Conservation (phyloP, 2,888 invertebrate genomes). For the Sialis fuliginosa region DNA sequence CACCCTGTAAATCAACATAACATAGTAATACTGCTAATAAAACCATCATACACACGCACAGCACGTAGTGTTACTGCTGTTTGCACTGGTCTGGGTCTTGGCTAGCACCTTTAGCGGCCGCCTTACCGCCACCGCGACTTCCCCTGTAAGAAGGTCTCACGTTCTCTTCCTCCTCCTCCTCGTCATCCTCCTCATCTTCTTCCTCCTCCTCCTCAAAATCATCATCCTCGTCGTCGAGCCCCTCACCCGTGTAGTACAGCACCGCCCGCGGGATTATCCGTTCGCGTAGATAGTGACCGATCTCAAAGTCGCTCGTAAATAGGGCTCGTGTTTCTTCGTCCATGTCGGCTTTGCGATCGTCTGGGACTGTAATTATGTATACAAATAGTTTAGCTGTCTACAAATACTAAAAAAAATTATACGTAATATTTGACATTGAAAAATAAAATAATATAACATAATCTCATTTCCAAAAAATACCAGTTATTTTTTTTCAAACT, state of each 20-base stretch:
- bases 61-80: constrained; percentile 1
- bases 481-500: not conserved
- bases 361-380: constrained; percentile 43
- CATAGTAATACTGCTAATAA: too few relatives aligned
- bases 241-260: constrained; percentile 88
- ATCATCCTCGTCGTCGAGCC: constrained; percentile 13
- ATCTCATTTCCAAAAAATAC: too few relatives aligned
- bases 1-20: too few relatives aligned
- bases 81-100: constrained; percentile 4
- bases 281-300: constrained; percentile 95
- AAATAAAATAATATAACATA: too few relatives aligned
- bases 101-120: constrained; percentile 1
- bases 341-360: constrained; percentile 61
- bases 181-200: constrained; percentile 4
- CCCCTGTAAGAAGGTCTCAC: constrained; percentile 1
- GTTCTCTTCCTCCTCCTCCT: constrained; percentile 2
- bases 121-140: not conserved
- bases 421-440: not conserved
- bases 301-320: constrained; percentile 90
- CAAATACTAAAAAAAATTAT: not conserved
- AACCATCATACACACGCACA: too few relatives aligned
- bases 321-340: constrained; percentile 78
- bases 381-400: not conserved
- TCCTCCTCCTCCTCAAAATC: constrained; percentile 5
- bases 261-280: constrained; percentile 94